Conservation (phyloP, 2,888 invertebrate species). For the Nomada lathburiana region DNA sequence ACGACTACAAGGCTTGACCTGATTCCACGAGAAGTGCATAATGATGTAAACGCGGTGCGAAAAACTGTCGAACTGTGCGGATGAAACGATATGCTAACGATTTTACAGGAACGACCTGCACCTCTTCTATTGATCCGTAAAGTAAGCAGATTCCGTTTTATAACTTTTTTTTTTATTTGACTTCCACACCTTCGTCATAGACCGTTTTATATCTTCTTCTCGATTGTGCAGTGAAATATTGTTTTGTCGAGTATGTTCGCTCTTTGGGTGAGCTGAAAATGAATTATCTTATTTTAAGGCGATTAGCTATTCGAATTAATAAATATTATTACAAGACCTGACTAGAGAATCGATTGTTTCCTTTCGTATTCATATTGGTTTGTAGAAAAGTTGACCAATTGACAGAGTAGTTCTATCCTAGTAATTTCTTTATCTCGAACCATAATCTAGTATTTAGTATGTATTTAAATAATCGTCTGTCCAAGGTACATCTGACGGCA, state of each 20-base stretch:
- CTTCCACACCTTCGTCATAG: not conserved
- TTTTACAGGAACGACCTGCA: slow-evolving; percentile 26
- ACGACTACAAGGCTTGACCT: slow-evolving; percentile 59
- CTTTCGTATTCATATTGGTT: too few species aligned
- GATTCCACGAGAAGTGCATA: slow-evolving; percentile 54
- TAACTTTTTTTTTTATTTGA: not conserved
- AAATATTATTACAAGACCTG: not conserved
- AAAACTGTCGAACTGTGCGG: slow-evolving; percentile 35
- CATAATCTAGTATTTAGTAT: too few species aligned
- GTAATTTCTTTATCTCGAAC: too few species aligned
- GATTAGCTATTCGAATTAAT: not conserved
- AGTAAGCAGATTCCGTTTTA: slow-evolving; percentile 30
- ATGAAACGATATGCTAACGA: slow-evolving; percentile 15
- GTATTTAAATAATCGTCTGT: too few species aligned
- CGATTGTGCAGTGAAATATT: not conserved
- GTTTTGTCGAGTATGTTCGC: not conserved
- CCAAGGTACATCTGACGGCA: too few species aligned
- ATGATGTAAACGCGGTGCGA: slow-evolving; percentile 61
- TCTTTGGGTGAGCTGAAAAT: not conserved
- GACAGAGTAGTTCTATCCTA: too few species aligned
- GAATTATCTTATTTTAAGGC: too few species aligned
- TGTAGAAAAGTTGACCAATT: too few species aligned
- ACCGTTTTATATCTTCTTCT: not conserved
- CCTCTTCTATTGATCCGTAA: slow-evolving; percentile 25
- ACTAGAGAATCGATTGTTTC: not conserved